phyloP scores from a whole-genome alignment of 2,113 vertebrate genomes.

The Casuarius casuarius region DNA sequence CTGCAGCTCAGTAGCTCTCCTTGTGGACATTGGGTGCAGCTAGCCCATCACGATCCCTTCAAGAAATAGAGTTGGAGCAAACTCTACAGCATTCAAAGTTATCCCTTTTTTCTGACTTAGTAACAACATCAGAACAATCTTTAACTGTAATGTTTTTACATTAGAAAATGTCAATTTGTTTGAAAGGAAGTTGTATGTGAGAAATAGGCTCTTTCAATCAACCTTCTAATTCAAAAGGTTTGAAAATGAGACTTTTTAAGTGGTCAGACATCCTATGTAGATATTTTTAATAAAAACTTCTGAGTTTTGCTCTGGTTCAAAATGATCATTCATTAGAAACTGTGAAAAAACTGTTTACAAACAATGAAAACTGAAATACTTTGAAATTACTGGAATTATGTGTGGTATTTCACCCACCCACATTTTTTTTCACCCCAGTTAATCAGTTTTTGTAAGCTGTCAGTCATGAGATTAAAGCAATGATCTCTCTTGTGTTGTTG shows the following conservation, averaged over 20 bases:
- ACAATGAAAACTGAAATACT: background rate
- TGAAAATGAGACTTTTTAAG: background rate
- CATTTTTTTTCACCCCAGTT: background rate
- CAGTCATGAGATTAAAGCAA: background rate
- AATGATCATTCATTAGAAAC: background rate
- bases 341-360: background rate
- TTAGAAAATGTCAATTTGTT: background rate
- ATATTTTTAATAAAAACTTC: background rate
- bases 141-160: background rate
- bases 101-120: background rate
- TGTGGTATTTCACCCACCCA: accelerated
- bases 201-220: background rate
- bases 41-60: background rate
- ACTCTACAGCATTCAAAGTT: background rate
- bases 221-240: background rate
- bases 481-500: background rate
- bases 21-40: background rate
- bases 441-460: background rate
- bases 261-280: background rate
- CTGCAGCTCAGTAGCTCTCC: background rate
- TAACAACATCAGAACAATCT: background rate
- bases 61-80: background rate
- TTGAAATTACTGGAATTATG: background rate
- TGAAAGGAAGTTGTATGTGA: background rate
- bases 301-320: background rate